Percentiles rank a stretch among this genome's conserved stretches.
phyloP scores from a whole-genome alignment of 2,113 vertebrate species.

The Anarhynchus alexandrinus region DNA sequence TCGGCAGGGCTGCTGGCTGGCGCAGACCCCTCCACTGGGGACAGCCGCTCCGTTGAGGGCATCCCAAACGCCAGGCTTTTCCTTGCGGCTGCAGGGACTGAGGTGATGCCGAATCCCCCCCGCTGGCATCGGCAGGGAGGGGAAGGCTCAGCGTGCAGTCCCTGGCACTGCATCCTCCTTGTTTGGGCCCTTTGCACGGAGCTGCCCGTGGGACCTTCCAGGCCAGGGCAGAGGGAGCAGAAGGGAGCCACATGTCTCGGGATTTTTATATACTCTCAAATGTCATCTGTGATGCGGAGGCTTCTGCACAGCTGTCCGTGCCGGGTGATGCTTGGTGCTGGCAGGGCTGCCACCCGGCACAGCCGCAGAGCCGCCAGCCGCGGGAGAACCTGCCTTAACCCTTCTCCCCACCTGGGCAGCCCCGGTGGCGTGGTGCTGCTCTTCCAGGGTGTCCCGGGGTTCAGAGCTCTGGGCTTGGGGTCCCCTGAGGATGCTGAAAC shows the following conservation, averaged over 20 bases:
- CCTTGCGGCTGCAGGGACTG: neutral
- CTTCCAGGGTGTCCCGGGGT: fast-evolving
- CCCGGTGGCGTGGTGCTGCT: neutral
- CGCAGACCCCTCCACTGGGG: neutral
- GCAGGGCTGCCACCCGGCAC: neutral
- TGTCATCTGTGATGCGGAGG: neutral
- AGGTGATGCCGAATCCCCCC: neutral
- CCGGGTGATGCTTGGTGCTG: neutral
- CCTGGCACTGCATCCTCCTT: neutral
- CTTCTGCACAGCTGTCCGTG: neutral
- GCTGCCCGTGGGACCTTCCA: neutral
- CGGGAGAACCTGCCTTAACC: neutral
- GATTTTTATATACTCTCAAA: neutral
- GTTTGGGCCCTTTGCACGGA: neutral
- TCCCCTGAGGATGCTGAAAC: fast-evolving
- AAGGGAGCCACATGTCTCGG: neutral
- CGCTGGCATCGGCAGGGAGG: neutral
- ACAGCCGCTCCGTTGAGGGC: fast-evolving
- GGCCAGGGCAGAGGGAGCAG: neutral
- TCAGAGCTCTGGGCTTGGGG: neutral
- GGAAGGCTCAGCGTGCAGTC: neutral
- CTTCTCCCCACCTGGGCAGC: fast-evolving
- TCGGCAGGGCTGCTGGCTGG: neutral
- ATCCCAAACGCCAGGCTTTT: neutral
- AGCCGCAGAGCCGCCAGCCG: neutral